A percentile compares a stretch with the other conserved stretches of the same genome.
Evolutionary conservation across 2,113 vertebrate genomes (phyloP).

Genomic region (Hyla sarda): DNA sequence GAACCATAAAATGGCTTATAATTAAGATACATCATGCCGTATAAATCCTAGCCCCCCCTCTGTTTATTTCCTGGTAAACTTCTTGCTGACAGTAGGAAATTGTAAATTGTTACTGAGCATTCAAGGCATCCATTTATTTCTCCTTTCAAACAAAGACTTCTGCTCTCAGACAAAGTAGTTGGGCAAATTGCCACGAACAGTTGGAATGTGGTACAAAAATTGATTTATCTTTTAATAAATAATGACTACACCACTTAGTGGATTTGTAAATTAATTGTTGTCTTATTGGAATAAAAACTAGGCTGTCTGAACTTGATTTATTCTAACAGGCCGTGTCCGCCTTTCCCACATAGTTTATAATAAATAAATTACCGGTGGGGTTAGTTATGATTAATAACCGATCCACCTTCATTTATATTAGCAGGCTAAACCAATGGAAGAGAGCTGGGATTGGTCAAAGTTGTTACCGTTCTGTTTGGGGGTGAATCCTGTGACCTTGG

Average conservation of each 20-base stretch:
- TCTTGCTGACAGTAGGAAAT: conserved; percentile 61
- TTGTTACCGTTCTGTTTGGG: conserved; percentile 84
- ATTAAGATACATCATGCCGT: conserved; percentile 56
- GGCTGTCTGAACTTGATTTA: conserved; percentile 89
- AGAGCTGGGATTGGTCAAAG: conserved; percentile 89
- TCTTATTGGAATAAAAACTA: conserved; percentile 92
- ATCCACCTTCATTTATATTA: conserved; percentile 85
- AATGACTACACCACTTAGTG: conserved; percentile 90
- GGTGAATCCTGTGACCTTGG: conserved; percentile 89
- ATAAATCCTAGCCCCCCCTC: conserved; percentile 53
- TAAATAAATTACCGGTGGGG: conserved; percentile 92
- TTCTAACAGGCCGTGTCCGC: conserved; percentile 81
- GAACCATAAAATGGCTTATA: conserved; percentile 51
- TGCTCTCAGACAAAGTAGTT: conserved; percentile 66
- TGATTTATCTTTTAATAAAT: conserved; percentile 94
- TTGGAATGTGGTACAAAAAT: conserved; percentile 83
- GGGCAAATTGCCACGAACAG: conserved; percentile 76
- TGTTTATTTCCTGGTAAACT: conserved; percentile 60
- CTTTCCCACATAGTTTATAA: conserved; percentile 84
- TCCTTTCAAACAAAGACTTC: conserved; percentile 68
- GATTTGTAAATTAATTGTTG: conserved; percentile 95
- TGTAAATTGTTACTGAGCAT: conserved; percentile 56
- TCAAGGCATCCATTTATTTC: conserved; percentile 69
- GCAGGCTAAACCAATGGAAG: conserved; percentile 86
- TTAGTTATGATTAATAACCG: conserved; percentile 97